Evolutionary conservation across 2,888 invertebrate species (phyloP), one percentile per base, ranked within the genome.

Genomic region (Agriopis leucophaearia): DNA sequence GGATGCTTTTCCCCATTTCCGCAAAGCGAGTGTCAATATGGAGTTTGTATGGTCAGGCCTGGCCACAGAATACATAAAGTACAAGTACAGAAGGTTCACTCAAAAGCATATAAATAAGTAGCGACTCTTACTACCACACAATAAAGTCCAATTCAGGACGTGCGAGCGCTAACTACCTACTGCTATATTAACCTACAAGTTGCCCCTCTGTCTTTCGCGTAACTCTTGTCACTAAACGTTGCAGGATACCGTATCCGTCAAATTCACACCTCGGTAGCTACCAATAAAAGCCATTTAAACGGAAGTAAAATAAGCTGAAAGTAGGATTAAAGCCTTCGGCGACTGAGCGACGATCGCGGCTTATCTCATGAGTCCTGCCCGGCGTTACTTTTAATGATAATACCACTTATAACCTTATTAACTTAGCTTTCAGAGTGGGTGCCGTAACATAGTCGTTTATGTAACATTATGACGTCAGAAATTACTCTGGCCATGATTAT

Each of bases 261-360:
- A 55, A 62, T 68, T 71, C 72, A 54, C 64, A 71, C 70, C 66
- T 75, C 71, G 62, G 64, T 71, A 74, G 67, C 70, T 69, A 70
- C 73, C 75, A 79, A 78, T 81, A 78, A 85, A 82, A 76, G 71
- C 70, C 71, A 78, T 79, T 83, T 77, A 74, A 73, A 73, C 73
- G 84, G 79, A 85, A 86, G 77, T 81, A 74, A 78, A 85, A 85
- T 82, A 81, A 79, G 80, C 84, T 80, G 76, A 62, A 61, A 70
- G 74, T 78, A 70, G 73, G 81, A 80, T 83, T 83, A 81, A 75
- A 79, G 75, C 78, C 76, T 78, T 79, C 73, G 71, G 74, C 73
- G 79, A 77, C 61, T 78, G 75, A 73, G 75, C 71, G 74, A 78
- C 77, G 74, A 80, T 80, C 73, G 69, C 65, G 69, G 74, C 69